Evolutionary conservation across 1,140 invertebrate species (phyloP).

Genomic region (Chrysoperla carnea): DNA sequence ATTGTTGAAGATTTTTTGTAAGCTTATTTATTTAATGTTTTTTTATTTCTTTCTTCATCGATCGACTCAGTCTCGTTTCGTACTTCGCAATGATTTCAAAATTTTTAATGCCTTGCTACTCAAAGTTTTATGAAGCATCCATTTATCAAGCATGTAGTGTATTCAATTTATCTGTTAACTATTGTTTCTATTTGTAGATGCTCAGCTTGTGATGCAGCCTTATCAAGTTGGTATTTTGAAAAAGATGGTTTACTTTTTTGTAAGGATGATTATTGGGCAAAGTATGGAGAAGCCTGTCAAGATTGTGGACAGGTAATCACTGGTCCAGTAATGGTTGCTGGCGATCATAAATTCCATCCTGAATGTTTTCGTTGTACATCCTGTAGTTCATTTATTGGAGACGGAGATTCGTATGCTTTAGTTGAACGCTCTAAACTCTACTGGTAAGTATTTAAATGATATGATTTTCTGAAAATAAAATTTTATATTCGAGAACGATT

Average conservation of each 20-base stretch:
- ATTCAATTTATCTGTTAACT: too few species aligned
- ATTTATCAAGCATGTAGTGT: too few species aligned
- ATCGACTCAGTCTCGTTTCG: too few species aligned
- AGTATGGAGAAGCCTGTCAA: constrained; percentile 79
- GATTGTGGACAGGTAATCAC: constrained; percentile 75
- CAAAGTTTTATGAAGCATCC: too few species aligned
- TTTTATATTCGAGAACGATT: too few species aligned
- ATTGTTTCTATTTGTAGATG: constrained; percentile 39
- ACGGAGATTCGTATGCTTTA: constrained; percentile 79
- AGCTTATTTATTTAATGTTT: too few species aligned
- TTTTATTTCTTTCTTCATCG: too few species aligned
- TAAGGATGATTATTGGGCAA: constrained; percentile 72
- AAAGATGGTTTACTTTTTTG: constrained; percentile 80
- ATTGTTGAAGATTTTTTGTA: too few species aligned
- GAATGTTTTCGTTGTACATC: constrained; percentile 81
- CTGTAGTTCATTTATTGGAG: constrained; percentile 73
- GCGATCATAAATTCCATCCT: constrained; percentile 87
- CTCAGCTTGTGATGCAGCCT: constrained; percentile 62
- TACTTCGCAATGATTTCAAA: too few species aligned
- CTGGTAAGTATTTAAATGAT: constrained; percentile 46
- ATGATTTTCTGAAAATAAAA: too few species aligned
- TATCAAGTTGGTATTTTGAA: constrained; percentile 89
- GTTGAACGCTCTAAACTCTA: constrained; percentile 77
- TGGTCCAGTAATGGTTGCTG: constrained; percentile 85
- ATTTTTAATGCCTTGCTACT: too few species aligned